Percentiles rank a stretch among this genome's conserved stretches.
These are phyloP conservation scores for Monopis laevigella DNA, from an alignment of 2,888 invertebrate genomes.

Conservation along the genomic window DNA sequence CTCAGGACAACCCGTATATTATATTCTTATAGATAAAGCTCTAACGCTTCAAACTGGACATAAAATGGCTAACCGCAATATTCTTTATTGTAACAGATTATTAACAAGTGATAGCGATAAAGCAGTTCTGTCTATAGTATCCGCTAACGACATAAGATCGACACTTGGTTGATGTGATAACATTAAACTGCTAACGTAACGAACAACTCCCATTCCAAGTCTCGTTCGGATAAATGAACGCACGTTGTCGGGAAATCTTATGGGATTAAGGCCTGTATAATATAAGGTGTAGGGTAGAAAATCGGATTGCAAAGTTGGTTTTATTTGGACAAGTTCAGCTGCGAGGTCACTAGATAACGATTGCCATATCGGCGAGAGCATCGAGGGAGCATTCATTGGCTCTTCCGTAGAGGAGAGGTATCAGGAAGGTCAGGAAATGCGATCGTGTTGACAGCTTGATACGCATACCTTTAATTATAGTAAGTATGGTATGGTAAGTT, in stretches of 20 bases:
- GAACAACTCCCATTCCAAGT: constrained; percentile 11
- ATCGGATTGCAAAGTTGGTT: constrained; percentile 6
- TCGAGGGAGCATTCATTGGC: constrained; percentile 14
- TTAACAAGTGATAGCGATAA: too few relatives aligned
- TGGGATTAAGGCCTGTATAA: constrained; percentile 10
- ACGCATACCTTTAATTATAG: constrained; percentile 1
- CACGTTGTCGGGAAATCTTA: constrained; percentile 6
- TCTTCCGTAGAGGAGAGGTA: constrained; percentile 11
- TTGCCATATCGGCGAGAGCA: constrained; percentile 12
- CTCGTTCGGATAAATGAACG: constrained; percentile 10
- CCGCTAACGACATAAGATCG: constrained; percentile 6
- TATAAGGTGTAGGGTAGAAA: constrained; percentile 3
- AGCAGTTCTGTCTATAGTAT: background rate
- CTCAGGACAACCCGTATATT: too few relatives aligned
- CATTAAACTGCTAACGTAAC: constrained; percentile 11
- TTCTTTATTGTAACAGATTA: too few relatives aligned
- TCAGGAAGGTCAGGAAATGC: constrained; percentile 9
- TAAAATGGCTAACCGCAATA: too few relatives aligned
- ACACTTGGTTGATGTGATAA: constrained; percentile 5
- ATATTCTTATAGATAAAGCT: too few relatives aligned
- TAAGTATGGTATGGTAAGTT: too few relatives aligned
- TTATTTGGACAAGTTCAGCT: constrained; percentile 4
- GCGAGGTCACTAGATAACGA: constrained; percentile 12
- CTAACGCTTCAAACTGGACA: too few relatives aligned
- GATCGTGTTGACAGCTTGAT: constrained; percentile 6